Conservation (phyloP, 2,888 invertebrate species). For the Nephrotoma guestfalica region DNA sequence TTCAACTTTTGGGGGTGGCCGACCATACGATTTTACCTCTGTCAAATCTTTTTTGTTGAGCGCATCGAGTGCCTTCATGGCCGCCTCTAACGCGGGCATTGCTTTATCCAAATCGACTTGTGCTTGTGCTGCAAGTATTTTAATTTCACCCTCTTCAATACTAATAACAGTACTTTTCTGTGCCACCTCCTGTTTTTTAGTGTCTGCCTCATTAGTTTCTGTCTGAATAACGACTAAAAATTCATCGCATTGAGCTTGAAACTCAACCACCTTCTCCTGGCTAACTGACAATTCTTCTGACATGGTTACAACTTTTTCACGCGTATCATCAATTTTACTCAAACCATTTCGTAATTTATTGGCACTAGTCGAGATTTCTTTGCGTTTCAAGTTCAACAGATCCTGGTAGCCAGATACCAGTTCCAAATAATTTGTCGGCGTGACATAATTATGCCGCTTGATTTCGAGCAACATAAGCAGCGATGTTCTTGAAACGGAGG, state of each 20-base stretch:
- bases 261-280: constrained; percentile 51
- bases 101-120: constrained; percentile 71
- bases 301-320: constrained; percentile 67
- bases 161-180: constrained; percentile 56
- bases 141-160: constrained; percentile 68
- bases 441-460: constrained; percentile 73
- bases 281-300: constrained; percentile 67
- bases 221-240: constrained; percentile 68
- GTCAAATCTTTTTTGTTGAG: constrained; percentile 76
- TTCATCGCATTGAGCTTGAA: constrained; percentile 72
- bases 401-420: constrained; percentile 70
- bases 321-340: constrained; percentile 76
- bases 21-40: constrained; percentile 79
- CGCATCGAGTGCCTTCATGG: constrained; percentile 58
- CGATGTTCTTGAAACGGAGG: constrained; percentile 61
- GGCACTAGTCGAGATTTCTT: constrained; percentile 53
- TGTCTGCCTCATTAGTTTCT: constrained; percentile 70
- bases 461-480: constrained; percentile 59
- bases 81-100: constrained; percentile 77
- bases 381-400: constrained; percentile 55
- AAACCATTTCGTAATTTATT: constrained; percentile 71
- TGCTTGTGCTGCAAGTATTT: constrained; percentile 67
- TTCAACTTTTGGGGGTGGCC: constrained; percentile 76
- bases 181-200: constrained; percentile 60
- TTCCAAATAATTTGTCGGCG: constrained; percentile 77